These are phyloP conservation scores for Sminthopsis crassicaudata DNA, from an alignment of 2,113 vertebrate species.

Conservation along the genomic window DNA sequence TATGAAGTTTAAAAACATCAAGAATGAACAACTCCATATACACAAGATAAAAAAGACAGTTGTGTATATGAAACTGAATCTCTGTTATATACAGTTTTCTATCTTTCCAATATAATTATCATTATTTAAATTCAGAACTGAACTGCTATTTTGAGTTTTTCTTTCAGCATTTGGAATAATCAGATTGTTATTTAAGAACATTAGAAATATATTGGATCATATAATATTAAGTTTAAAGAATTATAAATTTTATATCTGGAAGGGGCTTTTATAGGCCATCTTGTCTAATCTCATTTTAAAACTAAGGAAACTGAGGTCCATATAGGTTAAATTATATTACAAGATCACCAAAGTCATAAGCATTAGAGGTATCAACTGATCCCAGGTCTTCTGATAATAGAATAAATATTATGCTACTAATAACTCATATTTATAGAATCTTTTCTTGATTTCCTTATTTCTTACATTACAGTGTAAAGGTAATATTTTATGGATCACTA, in stretches of 20 bases:
- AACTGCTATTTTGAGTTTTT: background rate
- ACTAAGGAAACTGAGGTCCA: background rate
- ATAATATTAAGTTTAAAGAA: background rate
- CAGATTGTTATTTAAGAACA: background rate
- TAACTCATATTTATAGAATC: slow-evolving; percentile 34
- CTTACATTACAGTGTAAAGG: slow-evolving; percentile 14
- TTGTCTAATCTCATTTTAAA: background rate
- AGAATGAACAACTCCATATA: no score
- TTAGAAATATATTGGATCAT: background rate
- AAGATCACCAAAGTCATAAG: background rate
- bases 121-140: background rate
- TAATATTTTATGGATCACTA: slow-evolving; percentile 26
- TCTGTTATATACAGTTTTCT: background rate
- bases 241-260: background rate
- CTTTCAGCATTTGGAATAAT: background rate
- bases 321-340: background rate
- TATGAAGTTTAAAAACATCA: no score
- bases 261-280: background rate
- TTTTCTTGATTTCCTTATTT: slow-evolving; percentile 39
- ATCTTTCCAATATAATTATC: background rate
- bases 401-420: slow-evolving; percentile 38
- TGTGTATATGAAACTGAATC: no score
- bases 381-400: background rate
- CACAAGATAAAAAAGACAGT: no score
- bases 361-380: slow-evolving; percentile 27